Conservation (phyloP, 2,113 vertebrate genomes). For the Clinocottus analis region DNA sequence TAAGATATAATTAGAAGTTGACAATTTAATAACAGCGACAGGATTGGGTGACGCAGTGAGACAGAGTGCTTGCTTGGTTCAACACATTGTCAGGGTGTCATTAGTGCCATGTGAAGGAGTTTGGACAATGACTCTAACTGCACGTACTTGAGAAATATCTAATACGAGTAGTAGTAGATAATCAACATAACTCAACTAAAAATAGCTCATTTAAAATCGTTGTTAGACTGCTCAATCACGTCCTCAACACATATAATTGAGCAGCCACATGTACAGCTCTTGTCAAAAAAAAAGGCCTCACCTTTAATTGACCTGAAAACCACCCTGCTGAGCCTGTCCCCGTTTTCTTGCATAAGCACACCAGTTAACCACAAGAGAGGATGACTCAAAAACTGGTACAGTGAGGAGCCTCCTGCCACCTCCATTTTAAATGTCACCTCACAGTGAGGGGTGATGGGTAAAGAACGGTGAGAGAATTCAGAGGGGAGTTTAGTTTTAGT, state of each 20-base stretch:
- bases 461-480: conserved; percentile 20
- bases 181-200: neutral
- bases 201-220: neutral
- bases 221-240: neutral
- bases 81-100: conserved; percentile 26
- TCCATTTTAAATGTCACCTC: conserved; percentile 77
- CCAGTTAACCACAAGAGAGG: conserved; percentile 36
- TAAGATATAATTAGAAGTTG: conserved; percentile 42
- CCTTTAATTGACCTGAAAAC: neutral
- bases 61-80: conserved; percentile 13
- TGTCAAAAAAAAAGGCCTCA: neutral
- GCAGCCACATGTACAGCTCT: neutral
- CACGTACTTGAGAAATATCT: neutral
- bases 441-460: conserved; percentile 49
- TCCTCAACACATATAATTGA: neutral
- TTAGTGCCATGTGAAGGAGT: conserved; percentile 16
- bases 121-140: neutral
- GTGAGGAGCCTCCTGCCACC: conserved; percentile 46
- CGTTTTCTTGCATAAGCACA: neutral
- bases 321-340: neutral
- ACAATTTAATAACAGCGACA: conserved; percentile 31
- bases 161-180: neutral
- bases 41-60: conserved; percentile 36
- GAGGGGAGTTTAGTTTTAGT: conserved; percentile 16
- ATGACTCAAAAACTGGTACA: conserved; percentile 44